Evolutionary conservation across 2,888 invertebrate species (phyloP), one percentile per base, ranked within the genome.

Genomic region (Tachystola acroxantha): DNA sequence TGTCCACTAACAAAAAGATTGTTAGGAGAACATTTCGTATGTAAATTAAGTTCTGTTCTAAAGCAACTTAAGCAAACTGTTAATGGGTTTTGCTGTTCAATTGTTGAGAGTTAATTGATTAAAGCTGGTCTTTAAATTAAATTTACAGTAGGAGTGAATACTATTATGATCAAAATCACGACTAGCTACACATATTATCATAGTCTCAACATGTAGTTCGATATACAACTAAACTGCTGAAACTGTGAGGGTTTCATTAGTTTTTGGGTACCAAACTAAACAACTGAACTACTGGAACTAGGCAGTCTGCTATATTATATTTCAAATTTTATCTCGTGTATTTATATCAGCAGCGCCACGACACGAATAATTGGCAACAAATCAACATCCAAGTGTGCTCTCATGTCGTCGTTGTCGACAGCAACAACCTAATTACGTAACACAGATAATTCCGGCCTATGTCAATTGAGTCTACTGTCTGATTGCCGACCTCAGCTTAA

Each of bases 11-110:
- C 70, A 72, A 76, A 79, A 79, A 75, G 74, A 64, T 67, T 56
- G 64, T 64, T 65, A 66, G 64, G 54, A 60, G 51, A 52, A 49
- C 64, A 73, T 79, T 78, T 65, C 53, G 64, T 68, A 84, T 82
- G 82, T 72, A 84, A 72, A 84, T 82, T 79, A 72, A 48, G 64
- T 67, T 60, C 46, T 53, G 56, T 64, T 59, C 55, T 59, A 37
- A 41, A 45, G 37, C 43, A 33, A 14, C 36, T 24, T 36, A 31
- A 27, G 45, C 58, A 45, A 40, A 44, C 50, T 49, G 53, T 49
- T 57, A 57, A 60, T 57, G 55, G 53, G 39, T 32, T 24, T 46
- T 45, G 40, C 48, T 36, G 34, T 35, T 37, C 53, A 53, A 73
- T 72, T 72, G 71, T 75, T 56, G 40, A 34, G 42, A 37, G 44